These are phyloP conservation scores for Sesamia nonagrioides DNA, from an alignment of 1,140 invertebrate species.

Conservation along the genomic window DNA sequence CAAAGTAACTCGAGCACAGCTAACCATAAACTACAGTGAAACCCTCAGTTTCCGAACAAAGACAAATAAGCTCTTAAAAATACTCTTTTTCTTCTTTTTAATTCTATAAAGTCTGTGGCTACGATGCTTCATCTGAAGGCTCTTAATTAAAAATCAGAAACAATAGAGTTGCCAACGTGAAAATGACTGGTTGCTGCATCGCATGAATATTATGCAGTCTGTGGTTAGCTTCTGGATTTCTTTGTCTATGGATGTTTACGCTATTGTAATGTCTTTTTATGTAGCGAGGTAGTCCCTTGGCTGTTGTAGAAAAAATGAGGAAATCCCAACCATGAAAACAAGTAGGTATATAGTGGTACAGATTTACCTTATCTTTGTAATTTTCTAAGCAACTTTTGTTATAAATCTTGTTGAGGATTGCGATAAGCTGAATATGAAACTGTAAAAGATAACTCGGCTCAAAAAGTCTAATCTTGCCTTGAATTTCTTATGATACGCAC, in stretches of 20 bases:
- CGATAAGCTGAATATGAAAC: not conserved
- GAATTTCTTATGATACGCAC: not conserved
- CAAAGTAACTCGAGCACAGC: constrained; percentile 3
- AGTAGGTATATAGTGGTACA: not conserved
- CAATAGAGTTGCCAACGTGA: constrained; percentile 60
- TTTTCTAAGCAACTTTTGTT: constrained; percentile 9
- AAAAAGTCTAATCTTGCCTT: not conserved
- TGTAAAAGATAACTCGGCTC: not conserved
- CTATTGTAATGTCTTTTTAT: constrained; percentile 8
- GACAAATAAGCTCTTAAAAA: constrained; percentile 48
- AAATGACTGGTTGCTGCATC: constrained; percentile 53
- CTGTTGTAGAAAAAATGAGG: too few relatives aligned
- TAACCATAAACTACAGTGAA: constrained; percentile 28
- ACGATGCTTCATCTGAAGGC: constrained; percentile 50
- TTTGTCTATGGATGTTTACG: constrained; percentile 6
- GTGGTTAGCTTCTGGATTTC: constrained; percentile 27
- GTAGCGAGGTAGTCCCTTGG: too few relatives aligned
- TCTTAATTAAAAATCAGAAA: constrained; percentile 56
- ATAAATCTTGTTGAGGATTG: constrained; percentile 7
- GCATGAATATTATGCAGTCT: constrained; percentile 44
- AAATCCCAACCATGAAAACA: too few relatives aligned
- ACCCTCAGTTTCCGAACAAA: constrained; percentile 20
- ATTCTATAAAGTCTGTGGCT: constrained; percentile 45
- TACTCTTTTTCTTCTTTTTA: constrained; percentile 36
- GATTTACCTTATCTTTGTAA: not conserved